Base-by-base conservation (phyloP, 2,113 vertebrate genomes). In the Melanerpes formicivorus region DNA sequence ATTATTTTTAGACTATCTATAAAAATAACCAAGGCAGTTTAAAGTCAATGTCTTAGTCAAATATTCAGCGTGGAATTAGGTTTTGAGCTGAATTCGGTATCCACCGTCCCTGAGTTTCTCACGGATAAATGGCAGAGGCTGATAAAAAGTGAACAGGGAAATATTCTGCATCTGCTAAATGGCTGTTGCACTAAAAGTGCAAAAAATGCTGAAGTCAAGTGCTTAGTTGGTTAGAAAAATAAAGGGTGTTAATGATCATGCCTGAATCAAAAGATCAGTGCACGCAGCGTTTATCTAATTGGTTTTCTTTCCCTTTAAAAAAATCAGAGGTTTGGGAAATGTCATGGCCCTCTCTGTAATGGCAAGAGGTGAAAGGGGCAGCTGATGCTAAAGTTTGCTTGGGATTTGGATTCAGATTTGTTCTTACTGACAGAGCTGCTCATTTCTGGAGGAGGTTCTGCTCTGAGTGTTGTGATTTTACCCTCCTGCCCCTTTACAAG, bases 1-100 rank as follows among this genome's bases (percentile, higher is more conserved):
- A 79, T 88, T 95, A 91, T 93, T 96, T 94, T 94, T 94, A 62
- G 92, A 81, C 84, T 37, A 79, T 27, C 42, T 93, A 80, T 64
- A 84, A 94, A 95, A 96, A 88, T 88, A 93, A 70, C 76, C 74
- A 74, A 55, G 59, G 54, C 30, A 60, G 62, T 55, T 84, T 93
- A 75, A 91, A 83, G 65, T 52, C 56, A 64, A 8, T 5, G 10
- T 71, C 90, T 90, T 52, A 63, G 76, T 76, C 79, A 94, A 91
- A 88, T 62, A 84, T 46, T 91, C 77, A 78, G 84, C 5, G 73
- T 37, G 59, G 66, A 75, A 90, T 69, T 65, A 78, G 14, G 16
- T 94, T 91, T 75, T 62, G 50, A 67, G 66, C 77, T 75, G 70
- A 79, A 81, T 62, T 74, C 66, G 60, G 27, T 48, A 91, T 25